Evolutionary conservation across 2,888 invertebrate species (phyloP), one percentile per base, ranked within the genome.

Genomic region (Pemphredon lugubris): DNA sequence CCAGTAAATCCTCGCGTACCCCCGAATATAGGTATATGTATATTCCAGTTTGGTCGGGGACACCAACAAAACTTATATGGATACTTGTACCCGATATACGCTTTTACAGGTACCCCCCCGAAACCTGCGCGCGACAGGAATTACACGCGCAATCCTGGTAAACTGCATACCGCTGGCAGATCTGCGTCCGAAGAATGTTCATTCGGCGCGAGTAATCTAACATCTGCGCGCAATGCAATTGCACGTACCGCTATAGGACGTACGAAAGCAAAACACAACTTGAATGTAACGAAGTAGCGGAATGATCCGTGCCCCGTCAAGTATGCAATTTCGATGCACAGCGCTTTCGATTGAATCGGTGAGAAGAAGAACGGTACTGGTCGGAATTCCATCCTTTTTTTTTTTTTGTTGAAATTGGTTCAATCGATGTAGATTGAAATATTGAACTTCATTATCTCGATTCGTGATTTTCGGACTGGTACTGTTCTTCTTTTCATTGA

Each of bases 21-120:
- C 42, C n/a, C n/a, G n/a, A n/a, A n/a, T n/a, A n/a, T n/a, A 48
- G 6, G 47, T 50, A 40, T 44, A 7, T 26, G 45, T 26, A 42
- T 32, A 30, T 21, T 45, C 59, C 47, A 23, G 30, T 45, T 11
- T 13, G 54, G 42, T 54, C n/a, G 42, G 30, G 7, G 30, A 44
- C n/a, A n/a, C n/a, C n/a, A n/a, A n/a, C 18, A 11, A 71, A 69
- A 65, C 71, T 55, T 71, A 65, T 70, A 73, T 45, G 57, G 66
- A 67, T 61, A 69, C 60, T 54, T 45, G 53, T 54, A 45, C 37
- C 45, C 37, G 47, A 11, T 44, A n/a, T n/a, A 65, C 37, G 55
- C 55, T 58, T 58, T 61, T 11, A n/a, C 32, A 20, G 16, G 2
- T n/a, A n/a, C n/a, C n/a, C n/a, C 16, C 13, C 13, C 40, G 16